A percentile compares a stretch with the other conserved stretches of the same genome.
phyloP scores from a whole-genome alignment of 1,140 invertebrate genomes.

The Drosophila ogumai region DNA sequence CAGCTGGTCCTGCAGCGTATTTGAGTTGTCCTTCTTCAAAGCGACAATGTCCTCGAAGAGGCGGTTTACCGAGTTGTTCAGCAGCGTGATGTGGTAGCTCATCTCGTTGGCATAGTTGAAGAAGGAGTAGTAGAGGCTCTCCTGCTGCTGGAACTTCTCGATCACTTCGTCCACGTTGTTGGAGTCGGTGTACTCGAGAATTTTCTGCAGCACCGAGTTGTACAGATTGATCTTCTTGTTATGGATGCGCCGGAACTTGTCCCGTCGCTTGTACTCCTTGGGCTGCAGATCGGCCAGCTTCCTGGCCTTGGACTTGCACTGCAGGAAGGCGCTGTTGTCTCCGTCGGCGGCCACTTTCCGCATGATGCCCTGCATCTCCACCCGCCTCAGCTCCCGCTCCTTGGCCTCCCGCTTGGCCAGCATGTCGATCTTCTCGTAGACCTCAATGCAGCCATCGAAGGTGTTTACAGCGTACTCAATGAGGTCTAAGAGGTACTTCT shows the following conservation, averaged over 20 bases:
- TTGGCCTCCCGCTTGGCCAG: slow-evolving; percentile 62
- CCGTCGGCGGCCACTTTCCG: slow-evolving; percentile 75
- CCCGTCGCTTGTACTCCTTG: slow-evolving; percentile 69
- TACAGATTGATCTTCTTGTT: slow-evolving; percentile 75
- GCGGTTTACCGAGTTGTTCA: slow-evolving; percentile 75
- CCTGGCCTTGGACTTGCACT: slow-evolving; percentile 62
- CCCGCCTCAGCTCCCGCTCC: slow-evolving; percentile 61
- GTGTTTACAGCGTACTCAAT: slow-evolving; percentile 73
- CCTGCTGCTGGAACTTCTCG: slow-evolving; percentile 73
- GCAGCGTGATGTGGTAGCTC: slow-evolving; percentile 73
- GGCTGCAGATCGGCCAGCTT: slow-evolving; percentile 70
- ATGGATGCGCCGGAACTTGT: slow-evolving; percentile 64
- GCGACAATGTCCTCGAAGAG: slow-evolving; percentile 69
- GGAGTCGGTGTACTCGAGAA: slow-evolving; percentile 64
- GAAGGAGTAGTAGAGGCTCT: slow-evolving; percentile 77
- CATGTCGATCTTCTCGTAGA: slow-evolving; percentile 73
- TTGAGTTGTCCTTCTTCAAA: slow-evolving; percentile 64
- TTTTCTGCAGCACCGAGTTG: slow-evolving; percentile 71
- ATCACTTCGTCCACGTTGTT: slow-evolving; percentile 67
- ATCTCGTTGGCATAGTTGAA: slow-evolving; percentile 82
- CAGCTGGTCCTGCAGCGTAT: slow-evolving; percentile 57
- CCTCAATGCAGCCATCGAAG: slow-evolving; percentile 71
- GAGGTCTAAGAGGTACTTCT: slow-evolving; percentile 74
- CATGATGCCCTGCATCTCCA: slow-evolving; percentile 76
- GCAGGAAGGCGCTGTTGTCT: slow-evolving; percentile 67